Conservation (phyloP, 2,797 vertebrate genomes). For the Lepidocolaptes lacrymiger region DNA sequence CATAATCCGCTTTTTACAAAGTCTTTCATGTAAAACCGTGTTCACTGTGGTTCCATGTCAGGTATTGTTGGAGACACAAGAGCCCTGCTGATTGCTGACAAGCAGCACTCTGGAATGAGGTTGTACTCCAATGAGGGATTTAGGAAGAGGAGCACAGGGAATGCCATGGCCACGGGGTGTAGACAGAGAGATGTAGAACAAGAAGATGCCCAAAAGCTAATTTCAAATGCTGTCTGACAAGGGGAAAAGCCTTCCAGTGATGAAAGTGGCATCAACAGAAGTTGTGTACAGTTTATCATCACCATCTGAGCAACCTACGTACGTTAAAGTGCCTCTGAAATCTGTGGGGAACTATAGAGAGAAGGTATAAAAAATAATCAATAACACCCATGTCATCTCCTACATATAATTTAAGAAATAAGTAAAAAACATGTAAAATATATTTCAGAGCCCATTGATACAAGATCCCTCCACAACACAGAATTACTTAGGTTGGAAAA, state of each 20-base stretch:
- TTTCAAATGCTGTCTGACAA: background rate
- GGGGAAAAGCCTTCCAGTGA: background rate
- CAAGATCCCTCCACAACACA: fast-evolving
- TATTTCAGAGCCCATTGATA: background rate
- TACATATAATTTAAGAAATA: fast-evolving
- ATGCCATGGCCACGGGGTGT: background rate
- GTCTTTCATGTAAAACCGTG: background rate
- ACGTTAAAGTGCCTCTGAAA: background rate
- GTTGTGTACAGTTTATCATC: background rate
- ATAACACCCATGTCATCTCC: fast-evolving
- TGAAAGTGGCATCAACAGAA: background rate
- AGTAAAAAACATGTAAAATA: background rate
- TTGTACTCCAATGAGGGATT: background rate
- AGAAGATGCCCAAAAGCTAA: background rate
- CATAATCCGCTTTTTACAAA: conserved; percentile 38
- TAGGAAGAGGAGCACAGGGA: background rate
- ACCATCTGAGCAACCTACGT: background rate
- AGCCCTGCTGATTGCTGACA: background rate
- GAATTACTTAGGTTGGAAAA: background rate
- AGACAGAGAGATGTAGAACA: background rate
- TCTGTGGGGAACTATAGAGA: background rate
- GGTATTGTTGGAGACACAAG: background rate
- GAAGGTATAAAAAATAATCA: background rate
- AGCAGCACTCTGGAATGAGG: background rate
- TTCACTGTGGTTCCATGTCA: background rate